phyloP scores from a whole-genome alignment of 1,140 invertebrate species.

The Drosophila carrolli region DNA sequence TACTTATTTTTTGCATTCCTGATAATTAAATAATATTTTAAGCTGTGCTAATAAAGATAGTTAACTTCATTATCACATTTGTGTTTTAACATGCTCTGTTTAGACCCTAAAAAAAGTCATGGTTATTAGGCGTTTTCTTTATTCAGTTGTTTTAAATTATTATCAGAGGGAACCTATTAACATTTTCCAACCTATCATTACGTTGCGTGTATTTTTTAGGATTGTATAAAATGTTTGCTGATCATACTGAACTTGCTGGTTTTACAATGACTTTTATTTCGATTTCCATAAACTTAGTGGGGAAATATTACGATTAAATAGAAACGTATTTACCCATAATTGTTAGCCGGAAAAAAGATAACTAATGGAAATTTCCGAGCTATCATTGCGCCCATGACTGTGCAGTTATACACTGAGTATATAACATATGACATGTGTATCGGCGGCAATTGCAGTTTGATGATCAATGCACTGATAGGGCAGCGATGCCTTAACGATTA shows the following conservation, averaged over 20 bases:
- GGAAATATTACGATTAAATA: background rate
- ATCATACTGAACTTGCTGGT: background rate
- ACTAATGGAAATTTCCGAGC: background rate
- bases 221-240: background rate
- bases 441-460: constrained; percentile 32
- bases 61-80: background rate
- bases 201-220: background rate
- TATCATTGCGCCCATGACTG: background rate
- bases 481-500: constrained; percentile 1
- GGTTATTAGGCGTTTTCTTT: background rate
- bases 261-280: background rate
- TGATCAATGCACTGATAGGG: constrained; percentile 52
- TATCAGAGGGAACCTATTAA: background rate
- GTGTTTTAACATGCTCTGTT: background rate
- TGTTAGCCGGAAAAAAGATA: background rate
- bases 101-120: background rate
- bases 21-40: background rate
- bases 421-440: constrained; percentile 1
- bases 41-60: background rate
- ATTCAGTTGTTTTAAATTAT: constrained; percentile 3
- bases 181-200: background rate
- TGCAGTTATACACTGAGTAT: background rate
- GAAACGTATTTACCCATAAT: background rate
- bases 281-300: background rate
- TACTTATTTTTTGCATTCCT: background rate